Conservation (phyloP, 2,113 vertebrate species). For the Periophthalmus modestus region DNA sequence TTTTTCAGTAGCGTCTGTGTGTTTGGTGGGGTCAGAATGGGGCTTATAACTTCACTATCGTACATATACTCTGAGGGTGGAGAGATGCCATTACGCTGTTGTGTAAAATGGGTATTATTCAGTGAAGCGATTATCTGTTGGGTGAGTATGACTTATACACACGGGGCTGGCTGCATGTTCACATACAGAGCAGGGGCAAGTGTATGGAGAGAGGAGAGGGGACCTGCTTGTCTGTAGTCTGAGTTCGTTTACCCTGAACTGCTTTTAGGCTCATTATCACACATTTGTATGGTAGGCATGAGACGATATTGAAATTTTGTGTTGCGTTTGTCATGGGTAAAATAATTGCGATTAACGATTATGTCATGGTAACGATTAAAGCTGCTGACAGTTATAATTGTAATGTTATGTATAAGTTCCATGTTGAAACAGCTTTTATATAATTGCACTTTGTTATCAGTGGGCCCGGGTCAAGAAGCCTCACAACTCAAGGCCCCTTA, state of each 20-base stretch:
- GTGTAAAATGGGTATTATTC: conserved; percentile 74
- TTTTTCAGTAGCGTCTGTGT: conserved; percentile 60
- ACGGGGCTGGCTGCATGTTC: conserved; percentile 53
- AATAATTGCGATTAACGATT: too few relatives aligned
- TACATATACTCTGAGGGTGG: conserved; percentile 23
- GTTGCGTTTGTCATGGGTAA: too few relatives aligned
- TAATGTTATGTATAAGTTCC: too few relatives aligned
- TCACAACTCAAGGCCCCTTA: too few relatives aligned
- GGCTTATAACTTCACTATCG: conserved; percentile 37
- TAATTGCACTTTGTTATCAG: too few relatives aligned
- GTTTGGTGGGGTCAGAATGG: conserved; percentile 32
- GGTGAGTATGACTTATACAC: conserved; percentile 56
- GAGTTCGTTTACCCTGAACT: conserved; percentile 6
- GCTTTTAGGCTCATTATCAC: conserved; percentile 20
- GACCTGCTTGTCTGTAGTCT: conserved; percentile 41
- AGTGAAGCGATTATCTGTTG: conserved; percentile 68
- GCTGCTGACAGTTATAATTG: too few relatives aligned
- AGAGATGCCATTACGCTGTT: conserved; percentile 60
- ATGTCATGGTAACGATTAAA: too few relatives aligned
- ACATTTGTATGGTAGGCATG: too few relatives aligned
- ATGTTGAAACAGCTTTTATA: too few relatives aligned
- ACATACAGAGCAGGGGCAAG: conserved; percentile 24
- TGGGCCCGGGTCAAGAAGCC: too few relatives aligned
- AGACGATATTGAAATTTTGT: too few relatives aligned
- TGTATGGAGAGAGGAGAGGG: conserved; percentile 14